These are phyloP conservation scores for Gulo gulo DNA, from an alignment of 2,113 vertebrate genomes.

Conservation along the genomic window DNA sequence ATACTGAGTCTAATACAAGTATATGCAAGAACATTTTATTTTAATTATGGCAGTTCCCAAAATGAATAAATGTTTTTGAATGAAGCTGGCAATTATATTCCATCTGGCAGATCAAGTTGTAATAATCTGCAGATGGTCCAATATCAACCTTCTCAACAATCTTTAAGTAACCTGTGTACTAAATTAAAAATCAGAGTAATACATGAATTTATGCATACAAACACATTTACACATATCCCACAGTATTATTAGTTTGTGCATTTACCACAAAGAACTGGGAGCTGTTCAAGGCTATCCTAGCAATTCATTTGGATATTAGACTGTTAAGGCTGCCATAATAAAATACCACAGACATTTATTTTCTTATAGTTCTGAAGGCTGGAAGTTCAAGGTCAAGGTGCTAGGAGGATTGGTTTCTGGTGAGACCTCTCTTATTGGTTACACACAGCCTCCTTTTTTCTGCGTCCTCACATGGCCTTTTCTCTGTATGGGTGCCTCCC, in stretches of 20 bases:
- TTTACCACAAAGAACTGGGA: background rate
- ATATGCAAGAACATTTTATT: background rate
- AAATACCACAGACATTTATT: background rate
- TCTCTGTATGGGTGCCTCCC: background rate
- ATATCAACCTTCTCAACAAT: background rate
- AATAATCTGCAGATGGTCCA: background rate
- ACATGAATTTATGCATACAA: background rate
- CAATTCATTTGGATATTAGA: background rate
- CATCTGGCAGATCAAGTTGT: background rate
- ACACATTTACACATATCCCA: background rate
- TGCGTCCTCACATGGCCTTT: background rate
- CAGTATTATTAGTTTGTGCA: background rate
- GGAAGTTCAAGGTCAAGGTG: background rate
- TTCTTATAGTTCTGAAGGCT: background rate
- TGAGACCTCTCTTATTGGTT: background rate
- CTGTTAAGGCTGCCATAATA: background rate
- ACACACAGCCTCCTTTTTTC: background rate
- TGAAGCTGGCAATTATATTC: background rate
- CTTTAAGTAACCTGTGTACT: background rate
- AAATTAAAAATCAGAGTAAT: background rate
- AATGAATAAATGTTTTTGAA: conserved; percentile 4
- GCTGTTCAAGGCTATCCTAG: background rate
- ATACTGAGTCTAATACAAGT: background rate
- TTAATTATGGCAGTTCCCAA: background rate
- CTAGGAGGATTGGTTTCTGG: background rate